phyloP scores from a whole-genome alignment of 1,140 invertebrate genomes.

The Apolygus lucorum region DNA sequence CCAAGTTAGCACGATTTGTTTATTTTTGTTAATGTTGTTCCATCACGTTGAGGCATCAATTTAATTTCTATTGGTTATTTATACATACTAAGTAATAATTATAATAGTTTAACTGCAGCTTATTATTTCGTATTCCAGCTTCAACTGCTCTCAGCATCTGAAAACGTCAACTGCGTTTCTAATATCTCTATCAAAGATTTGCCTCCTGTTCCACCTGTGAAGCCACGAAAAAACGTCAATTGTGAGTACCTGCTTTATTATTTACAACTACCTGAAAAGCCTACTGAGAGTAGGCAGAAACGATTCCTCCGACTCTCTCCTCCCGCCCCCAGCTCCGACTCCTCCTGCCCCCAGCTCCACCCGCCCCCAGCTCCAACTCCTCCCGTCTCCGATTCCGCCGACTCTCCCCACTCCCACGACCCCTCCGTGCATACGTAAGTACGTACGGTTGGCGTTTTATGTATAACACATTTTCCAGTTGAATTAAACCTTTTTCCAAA shows the following conservation, averaged over 20 bases:
- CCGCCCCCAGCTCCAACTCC: no score
- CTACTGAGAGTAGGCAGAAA: not conserved
- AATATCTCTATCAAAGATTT: not conserved
- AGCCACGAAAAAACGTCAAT: conserved; percentile 5
- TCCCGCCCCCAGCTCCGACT: no score
- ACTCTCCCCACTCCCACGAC: no score
- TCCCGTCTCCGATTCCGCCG: no score
- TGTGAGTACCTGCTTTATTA: not conserved
- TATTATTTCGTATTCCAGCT: not conserved
- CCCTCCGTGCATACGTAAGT: no score
- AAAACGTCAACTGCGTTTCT: not conserved
- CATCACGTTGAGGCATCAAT: not conserved
- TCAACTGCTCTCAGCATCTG: not conserved
- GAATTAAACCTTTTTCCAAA: no score
- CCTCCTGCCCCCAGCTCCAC: no score
- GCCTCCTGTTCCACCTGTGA: not conserved
- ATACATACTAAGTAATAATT: not conserved
- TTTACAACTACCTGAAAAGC: not conserved
- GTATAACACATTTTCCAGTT: not conserved
- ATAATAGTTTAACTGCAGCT: not conserved
- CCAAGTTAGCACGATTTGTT: no score
- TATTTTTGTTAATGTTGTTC: not conserved
- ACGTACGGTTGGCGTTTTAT: no score
- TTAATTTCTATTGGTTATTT: not conserved
- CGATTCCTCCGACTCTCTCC: not conserved